Base-by-base conservation (phyloP, 2,797 vertebrate genomes). In the Taenioides sp. region DNA sequence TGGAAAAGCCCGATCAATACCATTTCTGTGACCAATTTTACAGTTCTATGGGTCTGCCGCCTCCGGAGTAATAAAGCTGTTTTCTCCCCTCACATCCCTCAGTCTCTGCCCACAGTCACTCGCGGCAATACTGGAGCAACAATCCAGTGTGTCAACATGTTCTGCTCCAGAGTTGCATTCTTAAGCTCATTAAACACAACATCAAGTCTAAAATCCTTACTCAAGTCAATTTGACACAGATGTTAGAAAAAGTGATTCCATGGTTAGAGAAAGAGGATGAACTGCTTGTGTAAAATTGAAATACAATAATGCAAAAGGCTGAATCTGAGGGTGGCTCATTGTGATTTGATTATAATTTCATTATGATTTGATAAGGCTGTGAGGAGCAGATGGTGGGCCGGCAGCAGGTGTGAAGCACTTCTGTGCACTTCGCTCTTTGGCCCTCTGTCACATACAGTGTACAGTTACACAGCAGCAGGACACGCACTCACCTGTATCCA, bases 1-100 rank as follows among this genome's bases (percentile, higher is more conserved):
- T 76, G 76, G 72, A 88, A 84, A 82, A 89, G 72, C 70, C 73
- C 57, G 84, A 92, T 92, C 91, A 74, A 93, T 91, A 90, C 80
- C 75, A 79, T 89, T 88, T 86, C 86, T 88, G 86, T 85, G 82
- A 89, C 86, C 87, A 90, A 88, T 91, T 91, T 88, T 89, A 88
- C 88, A 90, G 84, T 84, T 90, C 80, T 91, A 14, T 79, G 77
- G 80, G 73, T 84, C 40, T 49, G 50, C 74, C 57, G 87, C 75
- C 84, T 75, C 74, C 64, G 71, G 77, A 83, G 88, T 88, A 88
- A 93, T 91, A 80, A 88, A 91, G 87, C 83, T 80, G 84, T 90
- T 88, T 86, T 87, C 83, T 77, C 40, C 77, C 40, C 64, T 43
- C 68, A 76, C 80, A 78, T 78, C 70, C 70, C 69, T 80, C 77